Conservation (phyloP, 2,888 invertebrate species). For the Neoitamus cyanurus region DNA sequence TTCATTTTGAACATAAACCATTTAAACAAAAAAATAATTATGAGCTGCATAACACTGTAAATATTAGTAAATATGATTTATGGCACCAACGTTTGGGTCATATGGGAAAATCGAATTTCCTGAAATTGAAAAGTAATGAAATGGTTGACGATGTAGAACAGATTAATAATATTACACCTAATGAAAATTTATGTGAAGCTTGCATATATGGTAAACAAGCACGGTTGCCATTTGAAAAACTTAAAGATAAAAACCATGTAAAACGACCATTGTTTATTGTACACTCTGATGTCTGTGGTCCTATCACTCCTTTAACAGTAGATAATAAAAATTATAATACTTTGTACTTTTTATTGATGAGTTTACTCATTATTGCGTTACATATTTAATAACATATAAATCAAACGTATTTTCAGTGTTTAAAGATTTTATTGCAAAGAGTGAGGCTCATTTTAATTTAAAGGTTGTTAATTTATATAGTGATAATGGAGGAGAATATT, state of each 20-base stretch:
- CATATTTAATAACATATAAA: constrained; percentile 47
- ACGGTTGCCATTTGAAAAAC: constrained; percentile 57
- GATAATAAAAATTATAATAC: constrained; percentile 58
- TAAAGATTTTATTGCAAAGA: constrained; percentile 55
- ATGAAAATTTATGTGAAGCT: constrained; percentile 56
- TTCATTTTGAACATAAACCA: background rate
- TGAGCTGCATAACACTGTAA: too few species aligned
- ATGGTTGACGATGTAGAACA: constrained; percentile 33
- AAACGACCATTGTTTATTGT: too few species aligned
- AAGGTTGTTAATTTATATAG: constrained; percentile 58
- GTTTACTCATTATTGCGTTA: constrained; percentile 59
- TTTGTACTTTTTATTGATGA: constrained; percentile 60
- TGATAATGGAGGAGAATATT: too few species aligned
- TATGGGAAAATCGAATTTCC: constrained; percentile 48
- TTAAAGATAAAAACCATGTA: constrained; percentile 52
- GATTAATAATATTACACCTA: constrained; percentile 28
- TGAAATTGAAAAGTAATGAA: constrained; percentile 38
- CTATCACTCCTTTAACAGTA: constrained; percentile 58
- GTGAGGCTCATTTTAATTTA: constrained; percentile 56
- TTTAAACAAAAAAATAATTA: too few species aligned
- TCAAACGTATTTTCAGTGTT: constrained; percentile 56
- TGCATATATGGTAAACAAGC: constrained; percentile 59
- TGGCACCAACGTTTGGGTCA: constrained; percentile 56
- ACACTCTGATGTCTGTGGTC: too few species aligned
- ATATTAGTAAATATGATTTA: constrained; percentile 66